Base-by-base conservation (phyloP, 92 coral and sea anemone species). In the Zoanthus solanderi region DNA sequence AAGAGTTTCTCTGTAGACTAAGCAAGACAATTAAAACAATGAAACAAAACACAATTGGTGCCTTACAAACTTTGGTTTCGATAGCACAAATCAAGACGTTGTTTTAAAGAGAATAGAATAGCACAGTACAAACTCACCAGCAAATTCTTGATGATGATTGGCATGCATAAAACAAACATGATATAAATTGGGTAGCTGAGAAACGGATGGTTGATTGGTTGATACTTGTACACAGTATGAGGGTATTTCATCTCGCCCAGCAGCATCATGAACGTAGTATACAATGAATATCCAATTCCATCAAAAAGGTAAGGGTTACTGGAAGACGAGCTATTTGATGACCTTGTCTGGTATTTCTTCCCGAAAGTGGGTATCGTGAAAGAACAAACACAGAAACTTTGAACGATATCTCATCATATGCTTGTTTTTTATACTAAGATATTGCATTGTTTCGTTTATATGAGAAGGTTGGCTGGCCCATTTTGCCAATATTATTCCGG, bases 191-290 rank as follows among this genome's bases (percentile, higher is more conserved):
- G 12, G 88, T 89, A 89, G 66, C 88, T 83, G 37, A 83, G 3
- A 31, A 10, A 28, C 0, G 91, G 88, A 69, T 29, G 73, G 16
- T 86, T 78, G 53, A 89, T 32, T 6, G 91, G 91, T 37, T 89
- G 91, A 61, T 89, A 89, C 81, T 89, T 89, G 88, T 83, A 75
- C 23, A 89, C 76, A 2, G 91, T 83, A 47, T 89, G 91, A 5
- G 82, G 83, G 82, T 89, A 89, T 72, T 75, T 89, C 91, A 89
- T 89, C 56, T 89, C 91, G 1, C 91, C 91, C 28, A 89, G 71
- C 6, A 89, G 54, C 3, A 89, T 4, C 91, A 89, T 83, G 78
- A 89, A 89, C 4, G 84, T 89, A 5, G 91, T 89, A 72, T 71
- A 83, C 4, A 89, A 53, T 0, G 91, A 89, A 18, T 69, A 58